Evolutionary conservation across 2,888 invertebrate genomes (phyloP), one percentile per base, ranked within the genome.

Genomic region (Hyalella azteca): DNA sequence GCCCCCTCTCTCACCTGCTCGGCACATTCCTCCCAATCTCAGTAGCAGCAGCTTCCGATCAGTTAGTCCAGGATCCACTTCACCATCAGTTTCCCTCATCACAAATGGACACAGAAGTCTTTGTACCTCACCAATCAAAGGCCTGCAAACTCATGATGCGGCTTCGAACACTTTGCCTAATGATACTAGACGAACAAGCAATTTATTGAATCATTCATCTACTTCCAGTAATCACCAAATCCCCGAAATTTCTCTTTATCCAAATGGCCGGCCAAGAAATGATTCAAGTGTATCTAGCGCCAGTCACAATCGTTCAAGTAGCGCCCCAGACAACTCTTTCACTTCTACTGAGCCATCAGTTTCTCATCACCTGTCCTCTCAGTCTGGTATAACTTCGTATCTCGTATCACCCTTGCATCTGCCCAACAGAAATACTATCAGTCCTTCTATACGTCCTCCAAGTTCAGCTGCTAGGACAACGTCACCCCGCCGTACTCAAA

Each of bases 1-100:
- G 7, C 66, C 66, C 7, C 66, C 66, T 29, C 66, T 66, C 66
- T 66, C 66, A 9, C 66, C 66, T 5, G 19, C 36, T 3, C 22
- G 66, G 5, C 66, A 66, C 66, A 66, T 66, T 66, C 66, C 66
- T 19, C 9, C 39, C 32, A 66, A 36, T 36, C 66, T 66, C 66
- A 66, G 66, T 36, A 36, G 66, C 29, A 66, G 66, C 66, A 66
- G 66, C 36, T 66, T 66, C 29, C 66, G 66, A 4, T 66, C 66
- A 15, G n/a, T 36, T 7, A 66, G 7, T 15, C 36, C 66, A 13
- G 66, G 36, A 9, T 5, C 36, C 4, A 36, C 66, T 15, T 66
- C 66, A 7, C 66, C 66, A 1, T 32, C 66, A n/a, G 7, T 36
- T 7, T 36, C 66, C 19, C 13, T 36, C 36, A 36, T 13, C 36